Base-by-base conservation (phyloP, 2,888 invertebrate species). In the Chymomyza fuscimana region DNA sequence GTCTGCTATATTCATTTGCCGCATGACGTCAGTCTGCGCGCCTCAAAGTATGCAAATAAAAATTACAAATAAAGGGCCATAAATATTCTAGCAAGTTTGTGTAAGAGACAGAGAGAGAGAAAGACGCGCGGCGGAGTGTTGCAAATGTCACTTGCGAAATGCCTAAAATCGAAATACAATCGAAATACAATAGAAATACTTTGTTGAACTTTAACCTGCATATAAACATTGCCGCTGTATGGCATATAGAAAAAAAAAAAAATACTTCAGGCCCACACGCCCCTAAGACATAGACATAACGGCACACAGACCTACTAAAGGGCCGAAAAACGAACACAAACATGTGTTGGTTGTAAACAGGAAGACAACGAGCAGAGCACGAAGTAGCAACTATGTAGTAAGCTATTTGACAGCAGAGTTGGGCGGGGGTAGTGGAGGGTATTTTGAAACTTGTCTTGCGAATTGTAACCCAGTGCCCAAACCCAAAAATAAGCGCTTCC, bases 271-370 rank as follows among this genome's bases (percentile, higher is more conserved):
- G 9, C 56, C 61, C 32, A 62, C 15, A 67, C 73, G 79, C 73
- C 78, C 73, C 76, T 69, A 75, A 75, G 59, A 63, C 74, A 74
- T 56, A 22, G 54, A 19, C 54, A 16, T 5, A 72, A 65, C 69
- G 81, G 76, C 83, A 85, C 80, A 87, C 79, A 83, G 87, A 83
- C 87, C 82, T 63, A 87, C 70, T 82, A 79, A 75, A 63, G 50
- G 29, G 51, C 50, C 50, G 25, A 50, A 63, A 15, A 10, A 46
- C 40, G 52, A 22, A 56, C 7, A 50, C 73, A 85, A 84, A 86
- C 85, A 85, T 88, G 85, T 85, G 88, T 85, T 88, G 80, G 80
- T 79, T 88, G 85, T 85, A 85, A 85, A 85, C 85, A 88, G 85
- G 85, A 84, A 84, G 72, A 25, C 22, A 58, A 15, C 6, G 25